A percentile compares a stretch with the other conserved stretches of the same genome.
phyloP scores from a whole-genome alignment of 2,113 vertebrate species.

The Varanus salvator region DNA sequence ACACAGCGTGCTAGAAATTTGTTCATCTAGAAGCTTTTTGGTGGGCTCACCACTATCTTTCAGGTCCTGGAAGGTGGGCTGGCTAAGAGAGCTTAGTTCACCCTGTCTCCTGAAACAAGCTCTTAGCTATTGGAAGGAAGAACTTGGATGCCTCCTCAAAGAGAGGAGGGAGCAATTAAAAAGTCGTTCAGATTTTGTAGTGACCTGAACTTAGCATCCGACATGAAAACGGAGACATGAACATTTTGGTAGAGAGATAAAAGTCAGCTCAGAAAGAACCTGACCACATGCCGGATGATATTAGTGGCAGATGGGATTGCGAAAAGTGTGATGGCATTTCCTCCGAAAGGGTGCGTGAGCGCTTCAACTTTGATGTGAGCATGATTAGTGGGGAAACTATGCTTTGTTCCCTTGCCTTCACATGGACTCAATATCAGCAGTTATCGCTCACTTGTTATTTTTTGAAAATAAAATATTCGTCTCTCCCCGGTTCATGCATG shows the following conservation, averaged over 20 bases:
- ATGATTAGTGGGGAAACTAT: conserved; percentile 87
- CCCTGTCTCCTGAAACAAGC: background rate
- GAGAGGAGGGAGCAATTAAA: conserved; percentile 57
- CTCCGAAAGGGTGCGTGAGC: conserved; percentile 83
- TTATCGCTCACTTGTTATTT: conserved; percentile 75
- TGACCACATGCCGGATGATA: conserved; percentile 87
- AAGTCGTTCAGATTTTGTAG: conserved; percentile 59
- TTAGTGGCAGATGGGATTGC: conserved; percentile 91
- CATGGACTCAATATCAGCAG: conserved; percentile 84
- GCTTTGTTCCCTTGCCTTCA: conserved; percentile 89
- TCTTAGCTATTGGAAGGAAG: conserved; percentile 41
- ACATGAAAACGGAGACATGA: conserved; percentile 77
- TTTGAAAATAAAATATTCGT: conserved; percentile 68
- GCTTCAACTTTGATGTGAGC: conserved; percentile 89
- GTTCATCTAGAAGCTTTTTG: background rate
- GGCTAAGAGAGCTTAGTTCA: too few species aligned
- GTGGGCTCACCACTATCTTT: background rate
- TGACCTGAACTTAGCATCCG: conserved; percentile 76
- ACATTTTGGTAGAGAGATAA: conserved; percentile 76
- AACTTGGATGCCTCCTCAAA: conserved; percentile 58
- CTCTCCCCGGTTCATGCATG: conserved; percentile 65
- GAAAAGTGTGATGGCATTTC: conserved; percentile 88
- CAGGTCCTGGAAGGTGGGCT: background rate
- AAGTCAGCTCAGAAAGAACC: conserved; percentile 73
- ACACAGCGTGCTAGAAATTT: background rate